A percentile compares a stretch with the other conserved stretches of the same genome.
Conservation (phyloP, 2,113 vertebrate genomes). For the Clarias batrachus region DNA sequence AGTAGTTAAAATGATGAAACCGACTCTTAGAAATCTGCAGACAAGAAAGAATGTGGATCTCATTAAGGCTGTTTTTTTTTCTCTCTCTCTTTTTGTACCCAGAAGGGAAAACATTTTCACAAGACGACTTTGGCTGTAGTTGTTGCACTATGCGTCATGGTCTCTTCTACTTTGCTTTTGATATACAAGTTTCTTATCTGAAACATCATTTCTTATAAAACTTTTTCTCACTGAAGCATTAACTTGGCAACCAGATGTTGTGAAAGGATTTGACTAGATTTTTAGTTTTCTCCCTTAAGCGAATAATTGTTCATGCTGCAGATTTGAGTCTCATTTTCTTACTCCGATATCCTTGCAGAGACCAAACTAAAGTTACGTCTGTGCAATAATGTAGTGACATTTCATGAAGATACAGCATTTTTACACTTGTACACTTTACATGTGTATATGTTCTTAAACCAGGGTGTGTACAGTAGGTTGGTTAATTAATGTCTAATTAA, state of each 20-base stretch:
- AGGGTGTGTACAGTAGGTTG: no score
- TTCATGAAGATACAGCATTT: not conserved
- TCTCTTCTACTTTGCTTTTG: slow-evolving; percentile 5
- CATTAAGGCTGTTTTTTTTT: slow-evolving; percentile 4
- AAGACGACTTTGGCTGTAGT: not conserved
- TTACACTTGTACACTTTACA: not conserved
- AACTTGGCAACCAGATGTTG: slow-evolving; percentile 4
- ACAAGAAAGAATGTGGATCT: not conserved
- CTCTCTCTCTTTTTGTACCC: not conserved
- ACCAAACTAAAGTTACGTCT: not conserved
- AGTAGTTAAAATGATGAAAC: not conserved
- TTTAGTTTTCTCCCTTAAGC: not conserved
- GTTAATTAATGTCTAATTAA: not conserved
- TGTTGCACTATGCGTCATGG: not conserved
- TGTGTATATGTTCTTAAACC: not conserved
- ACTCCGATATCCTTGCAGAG: no score
- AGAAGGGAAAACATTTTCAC: not conserved
- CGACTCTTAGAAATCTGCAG: not conserved
- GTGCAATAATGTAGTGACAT: not conserved
- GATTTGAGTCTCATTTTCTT: not conserved
- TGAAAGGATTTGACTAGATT: slow-evolving; percentile 8
- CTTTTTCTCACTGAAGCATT: not conserved
- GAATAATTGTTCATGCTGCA: not conserved
- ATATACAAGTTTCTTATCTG: not conserved
- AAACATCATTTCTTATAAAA: not conserved